phyloP scores from a whole-genome alignment of 2,113 vertebrate genomes.

The Actinemys pallida region DNA sequence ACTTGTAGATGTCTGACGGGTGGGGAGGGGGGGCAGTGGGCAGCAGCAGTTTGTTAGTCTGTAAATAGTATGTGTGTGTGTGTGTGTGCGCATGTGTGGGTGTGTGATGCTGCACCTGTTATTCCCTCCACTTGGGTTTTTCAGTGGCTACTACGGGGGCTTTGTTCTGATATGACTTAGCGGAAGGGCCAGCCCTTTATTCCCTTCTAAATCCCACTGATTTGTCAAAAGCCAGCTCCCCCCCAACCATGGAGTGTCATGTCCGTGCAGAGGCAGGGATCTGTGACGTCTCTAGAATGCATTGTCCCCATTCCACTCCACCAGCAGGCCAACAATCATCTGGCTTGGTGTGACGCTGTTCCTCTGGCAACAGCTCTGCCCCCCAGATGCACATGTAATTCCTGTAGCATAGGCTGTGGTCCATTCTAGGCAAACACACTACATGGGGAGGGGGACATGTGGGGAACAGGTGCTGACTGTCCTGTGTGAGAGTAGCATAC shows the following conservation, averaged over 20 bases:
- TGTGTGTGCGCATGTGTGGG: not conserved
- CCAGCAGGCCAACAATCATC: not conserved
- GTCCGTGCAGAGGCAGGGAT: not conserved
- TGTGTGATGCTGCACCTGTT: conserved; percentile 36
- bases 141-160: conserved; percentile 8
- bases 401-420: rapidly evolving
- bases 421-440: rapidly evolving
- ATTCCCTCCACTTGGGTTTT: conserved; percentile 18
- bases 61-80: conserved; percentile 56
- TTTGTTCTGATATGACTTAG: conserved; percentile 22
- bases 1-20: conserved; percentile 15
- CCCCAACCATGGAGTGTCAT: not conserved
- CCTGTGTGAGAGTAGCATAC: not conserved
- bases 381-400: rapidly evolving
- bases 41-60: conserved; percentile 53
- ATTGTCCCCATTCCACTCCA: not conserved
- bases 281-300: not conserved
- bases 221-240: conserved; percentile 57
- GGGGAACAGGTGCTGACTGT: not conserved
- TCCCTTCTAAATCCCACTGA: conserved; percentile 42
- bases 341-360: rapidly evolving
- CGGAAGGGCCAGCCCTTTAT: conserved; percentile 45
- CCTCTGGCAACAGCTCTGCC: not conserved
- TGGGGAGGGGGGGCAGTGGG: too few species aligned
- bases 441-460: not conserved